Evolutionary conservation across 2,797 vertebrate genomes (phyloP), one percentile per base, ranked within the genome.

Genomic region (Taeniopygia guttata): DNA sequence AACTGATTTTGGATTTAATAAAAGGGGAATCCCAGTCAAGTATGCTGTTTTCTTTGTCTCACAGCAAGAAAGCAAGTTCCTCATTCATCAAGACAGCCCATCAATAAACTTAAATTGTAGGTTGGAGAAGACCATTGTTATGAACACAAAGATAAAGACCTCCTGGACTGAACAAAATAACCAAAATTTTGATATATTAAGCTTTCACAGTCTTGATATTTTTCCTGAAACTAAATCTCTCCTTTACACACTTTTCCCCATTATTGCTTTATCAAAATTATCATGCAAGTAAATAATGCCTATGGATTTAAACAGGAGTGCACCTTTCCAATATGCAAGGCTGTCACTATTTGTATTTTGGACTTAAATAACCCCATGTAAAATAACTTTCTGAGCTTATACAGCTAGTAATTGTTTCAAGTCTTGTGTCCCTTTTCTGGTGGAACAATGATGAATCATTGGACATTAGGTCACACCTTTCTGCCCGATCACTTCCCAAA

Each of bases 401-500:
- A 58, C 19, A 76, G 63, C 26, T 86, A 89, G 74, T 36, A 82
- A 62, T 62, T 92, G 87, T 93, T 83, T 77, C 86, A 94, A 68
- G 51, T 78, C 87, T 64, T 87, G 43, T 52, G 85, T 88, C 52
- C 34, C 59, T 88, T 90, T 96, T 84, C 79, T 93, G 43, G 80
- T 26, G n/a, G 30, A 94, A 95, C 83, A 93, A 84, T 88, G 91
- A 91, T 87, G 95, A 94, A 96, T 91, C 64, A 82, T 62, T 4
- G 0, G 7, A 80, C 21, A 45, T 82, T 94, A 87, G 63, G 34
- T 95, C 69, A 86, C 59, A 89, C 73, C 87, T 93, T 96, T 95
- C 95, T 96, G 91, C 93, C 93, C 79, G 79, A 95, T 91, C 85
- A 93, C 94, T 93, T 93, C 64, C 95, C 88, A 93, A 95, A 95